phyloP scores from a whole-genome alignment of 2,797 vertebrate genomes.

The Coccyzus lansbergi region DNA sequence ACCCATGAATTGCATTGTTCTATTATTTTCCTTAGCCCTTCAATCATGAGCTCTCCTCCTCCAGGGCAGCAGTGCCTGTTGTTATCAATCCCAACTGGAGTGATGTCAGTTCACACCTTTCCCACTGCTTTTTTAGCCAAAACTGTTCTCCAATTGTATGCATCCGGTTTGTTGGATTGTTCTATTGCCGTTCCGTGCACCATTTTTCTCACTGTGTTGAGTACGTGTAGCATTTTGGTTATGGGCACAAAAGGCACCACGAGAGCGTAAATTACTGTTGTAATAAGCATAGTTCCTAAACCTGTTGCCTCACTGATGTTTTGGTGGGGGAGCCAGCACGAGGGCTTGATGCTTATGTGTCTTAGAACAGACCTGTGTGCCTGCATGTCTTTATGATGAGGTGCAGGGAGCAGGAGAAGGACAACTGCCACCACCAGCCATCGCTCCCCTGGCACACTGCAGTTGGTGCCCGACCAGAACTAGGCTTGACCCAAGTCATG shows the following conservation, averaged over 20 bases:
- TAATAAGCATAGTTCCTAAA: not conserved
- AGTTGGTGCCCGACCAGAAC: not conserved
- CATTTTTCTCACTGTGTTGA: slow-evolving; percentile 64
- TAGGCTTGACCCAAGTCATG: not conserved
- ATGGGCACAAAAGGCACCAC: not conserved
- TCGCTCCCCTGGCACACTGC: not conserved
- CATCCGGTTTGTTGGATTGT: slow-evolving; percentile 50
- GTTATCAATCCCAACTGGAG: slow-evolving; percentile 25
- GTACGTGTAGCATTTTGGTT: slow-evolving; percentile 61
- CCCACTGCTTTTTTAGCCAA: slow-evolving; percentile 51
- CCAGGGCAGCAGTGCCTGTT: not conserved
- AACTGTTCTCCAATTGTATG: slow-evolving; percentile 57
- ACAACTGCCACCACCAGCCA: not conserved
- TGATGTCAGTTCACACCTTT: slow-evolving; percentile 22
- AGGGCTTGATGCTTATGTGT: not conserved
- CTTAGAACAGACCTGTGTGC: not conserved
- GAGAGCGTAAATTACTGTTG: not conserved
- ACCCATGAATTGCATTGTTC: slow-evolving; percentile 16
- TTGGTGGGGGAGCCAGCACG: not conserved
- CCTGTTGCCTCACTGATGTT: not conserved
- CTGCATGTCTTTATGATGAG: not conserved
- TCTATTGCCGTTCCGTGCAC: slow-evolving; percentile 64
- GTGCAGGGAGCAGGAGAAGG: not conserved
- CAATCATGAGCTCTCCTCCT: slow-evolving; percentile 24
- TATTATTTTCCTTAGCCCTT: slow-evolving; percentile 19